phyloP scores from a whole-genome alignment of 2,797 vertebrate genomes.

The Holocentrus rufus region DNA sequence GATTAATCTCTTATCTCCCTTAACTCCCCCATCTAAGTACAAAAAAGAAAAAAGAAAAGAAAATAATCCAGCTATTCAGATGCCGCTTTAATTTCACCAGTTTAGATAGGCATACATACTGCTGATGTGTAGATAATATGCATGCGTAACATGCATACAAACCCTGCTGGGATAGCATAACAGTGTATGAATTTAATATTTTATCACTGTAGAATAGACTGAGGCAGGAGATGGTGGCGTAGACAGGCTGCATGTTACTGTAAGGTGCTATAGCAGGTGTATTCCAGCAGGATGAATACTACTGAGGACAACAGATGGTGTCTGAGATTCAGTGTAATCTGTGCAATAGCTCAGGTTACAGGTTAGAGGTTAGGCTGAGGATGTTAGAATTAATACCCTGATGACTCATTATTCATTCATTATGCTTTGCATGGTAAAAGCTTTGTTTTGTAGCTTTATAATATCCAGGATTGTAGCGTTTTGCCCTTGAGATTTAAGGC shows the following conservation, averaged over 20 bases:
- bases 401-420: constrained; percentile 20
- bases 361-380: constrained; percentile 32
- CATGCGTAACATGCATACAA: constrained; percentile 17
- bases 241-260: constrained; percentile 16
- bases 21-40: constrained; percentile 15
- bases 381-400: constrained; percentile 30
- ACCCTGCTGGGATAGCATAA: constrained; percentile 18
- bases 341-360: constrained; percentile 47
- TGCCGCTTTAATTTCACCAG: not conserved
- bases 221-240: constrained; percentile 2
- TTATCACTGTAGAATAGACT: constrained; percentile 33
- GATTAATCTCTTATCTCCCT: constrained; percentile 30
- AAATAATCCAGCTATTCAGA: constrained; percentile 34
- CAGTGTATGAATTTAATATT: constrained; percentile 38
- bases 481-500: constrained; percentile 10
- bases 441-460: constrained; percentile 14
- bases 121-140: constrained; percentile 7
- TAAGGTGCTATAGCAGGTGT: constrained; percentile 36
- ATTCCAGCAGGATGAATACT: constrained; percentile 44
- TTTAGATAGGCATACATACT: constrained; percentile 4
- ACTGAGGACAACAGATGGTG: constrained; percentile 59
- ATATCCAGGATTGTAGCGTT: not conserved
- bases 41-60: constrained; percentile 11
- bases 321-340: constrained; percentile 61
- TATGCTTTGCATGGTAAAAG: constrained; percentile 7